These are phyloP conservation scores for Dasypolia templi DNA, from an alignment of 2,888 invertebrate species.

Conservation along the genomic window DNA sequence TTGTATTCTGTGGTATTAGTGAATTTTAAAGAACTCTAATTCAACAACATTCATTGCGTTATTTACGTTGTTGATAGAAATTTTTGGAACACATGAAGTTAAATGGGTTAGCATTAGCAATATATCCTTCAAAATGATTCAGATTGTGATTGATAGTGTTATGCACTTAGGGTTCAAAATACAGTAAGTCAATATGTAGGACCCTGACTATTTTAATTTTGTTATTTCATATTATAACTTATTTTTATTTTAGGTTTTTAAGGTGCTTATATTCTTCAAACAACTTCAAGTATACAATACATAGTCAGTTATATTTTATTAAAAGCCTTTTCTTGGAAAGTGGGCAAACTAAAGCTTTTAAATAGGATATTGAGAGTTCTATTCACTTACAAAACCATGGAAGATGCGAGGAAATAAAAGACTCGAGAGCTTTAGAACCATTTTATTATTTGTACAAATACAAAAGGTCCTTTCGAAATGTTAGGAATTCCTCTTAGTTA, in stretches of 20 bases:
- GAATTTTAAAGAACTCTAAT: not conserved
- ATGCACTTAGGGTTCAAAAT: too few relatives aligned
- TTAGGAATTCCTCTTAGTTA: slow-evolving; percentile 69
- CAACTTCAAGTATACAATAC: slow-evolving; percentile 33
- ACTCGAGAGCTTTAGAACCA: slow-evolving; percentile 81
- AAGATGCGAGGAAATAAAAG: slow-evolving; percentile 84
- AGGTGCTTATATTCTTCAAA: slow-evolving; percentile 39
- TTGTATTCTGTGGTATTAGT: not conserved
- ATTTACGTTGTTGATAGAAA: too few relatives aligned
- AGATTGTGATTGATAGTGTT: too few relatives aligned
- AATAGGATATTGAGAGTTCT: slow-evolving; percentile 79
- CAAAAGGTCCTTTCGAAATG: slow-evolving; percentile 77
- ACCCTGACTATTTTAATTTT: not conserved
- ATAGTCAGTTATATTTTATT: slow-evolving; percentile 43
- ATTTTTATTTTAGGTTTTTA: not conserved
- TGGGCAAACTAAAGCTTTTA: slow-evolving; percentile 76
- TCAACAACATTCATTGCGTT: too few relatives aligned
- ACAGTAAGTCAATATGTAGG: not conserved
- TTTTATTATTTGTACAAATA: slow-evolving; percentile 81
- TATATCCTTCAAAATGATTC: too few relatives aligned
- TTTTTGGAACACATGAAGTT: too few relatives aligned
- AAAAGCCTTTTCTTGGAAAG: slow-evolving; percentile 75
- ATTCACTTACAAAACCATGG: slow-evolving; percentile 76
- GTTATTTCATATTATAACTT: too few relatives aligned
- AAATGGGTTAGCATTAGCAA: too few relatives aligned